Evolutionary conservation across 2,888 invertebrate species (phyloP), one percentile per base, ranked within the genome.

Genomic region (Malthinus seriepunctatus): DNA sequence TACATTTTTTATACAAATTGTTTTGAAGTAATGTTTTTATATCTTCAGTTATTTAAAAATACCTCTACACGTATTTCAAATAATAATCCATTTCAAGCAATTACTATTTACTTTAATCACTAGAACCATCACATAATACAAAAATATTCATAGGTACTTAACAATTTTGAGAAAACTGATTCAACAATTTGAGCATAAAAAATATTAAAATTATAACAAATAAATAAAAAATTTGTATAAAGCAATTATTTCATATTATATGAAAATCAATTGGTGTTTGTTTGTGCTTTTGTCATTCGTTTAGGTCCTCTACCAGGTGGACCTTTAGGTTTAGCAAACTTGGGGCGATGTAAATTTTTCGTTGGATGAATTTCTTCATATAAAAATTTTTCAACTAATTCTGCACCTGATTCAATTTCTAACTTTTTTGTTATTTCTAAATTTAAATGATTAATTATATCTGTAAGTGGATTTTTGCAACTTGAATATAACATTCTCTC

Each of bases 401-500:
- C 97, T 66, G 88, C 87, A 7, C 92, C 92, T 67, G 88, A 88
- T 75, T 96, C 96, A 64, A 96, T 90, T 85, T 97, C 96, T 75
- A 97, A 80, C 95, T 95, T 91, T 82, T 96, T 97, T 0, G 83
- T 84, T 67, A 98, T 86, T 63, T 86, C 86, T 9, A 97, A 79
- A 32, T 92, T 92, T 71, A 92, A 80, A 48, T 86, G 85, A 70
- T 91, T 87, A 62, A 97, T 88, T 11, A 88, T 86, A 63, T 93
- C 91, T 51, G 96, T 82, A 64, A 99, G 87, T 11, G 95, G 93
- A 60, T 88, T 92, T 79, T 97, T 98, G 80, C 97, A 97, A 72
- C 97, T 97, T 0, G 98, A 97, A 79, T 98, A 99, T 76, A 99
- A 83, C 99, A 99, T 99, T 68, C 97, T 84, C 77, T 99, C 98